phyloP scores from a whole-genome alignment of 2,888 invertebrate species.

The Drepanosiphum platanoidis region DNA sequence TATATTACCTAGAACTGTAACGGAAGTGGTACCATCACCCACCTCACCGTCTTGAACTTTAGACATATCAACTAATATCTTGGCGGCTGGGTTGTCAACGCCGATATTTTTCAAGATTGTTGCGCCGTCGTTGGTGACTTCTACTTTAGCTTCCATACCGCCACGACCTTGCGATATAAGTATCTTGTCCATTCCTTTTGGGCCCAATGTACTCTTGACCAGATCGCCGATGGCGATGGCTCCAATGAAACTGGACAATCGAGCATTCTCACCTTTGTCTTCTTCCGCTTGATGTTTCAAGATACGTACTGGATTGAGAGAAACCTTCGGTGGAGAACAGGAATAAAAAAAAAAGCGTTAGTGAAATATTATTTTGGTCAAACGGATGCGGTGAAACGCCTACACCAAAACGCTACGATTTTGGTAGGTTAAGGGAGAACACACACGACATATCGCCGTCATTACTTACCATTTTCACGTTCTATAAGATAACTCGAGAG shows the following conservation, averaged over 20 bases:
- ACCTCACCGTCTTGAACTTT: conserved; percentile 99
- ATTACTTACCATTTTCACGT: conserved; percentile 46
- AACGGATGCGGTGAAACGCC: not conserved
- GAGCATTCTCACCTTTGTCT: conserved; percentile 96
- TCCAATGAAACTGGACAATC: conserved; percentile 97
- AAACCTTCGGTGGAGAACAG: conserved; percentile 71
- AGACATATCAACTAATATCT: conserved; percentile 98
- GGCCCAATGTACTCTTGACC: conserved; percentile 97
- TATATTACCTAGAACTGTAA: conserved; percentile 82
- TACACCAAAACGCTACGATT: not conserved
- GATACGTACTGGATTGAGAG: conserved; percentile 92
- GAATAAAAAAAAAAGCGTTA: not conserved
- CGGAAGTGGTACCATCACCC: conserved; percentile 99
- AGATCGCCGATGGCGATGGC: conserved; percentile 99
- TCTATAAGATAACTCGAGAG: not conserved
- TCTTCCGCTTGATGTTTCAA: conserved; percentile 96
- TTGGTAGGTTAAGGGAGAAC: conserved; percentile 45
- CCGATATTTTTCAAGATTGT: conserved; percentile 96
- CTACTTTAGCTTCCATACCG: conserved; percentile 71
- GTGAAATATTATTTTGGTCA: not conserved
- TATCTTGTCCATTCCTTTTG: conserved; percentile 98
- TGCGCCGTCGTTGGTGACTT: conserved; percentile 99
- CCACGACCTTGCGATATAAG: conserved; percentile 81
- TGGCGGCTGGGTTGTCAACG: conserved; percentile 98
- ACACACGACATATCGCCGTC: not conserved